Base-by-base conservation (phyloP, 2,797 vertebrate genomes). In the Syngnathus rostellatus region DNA sequence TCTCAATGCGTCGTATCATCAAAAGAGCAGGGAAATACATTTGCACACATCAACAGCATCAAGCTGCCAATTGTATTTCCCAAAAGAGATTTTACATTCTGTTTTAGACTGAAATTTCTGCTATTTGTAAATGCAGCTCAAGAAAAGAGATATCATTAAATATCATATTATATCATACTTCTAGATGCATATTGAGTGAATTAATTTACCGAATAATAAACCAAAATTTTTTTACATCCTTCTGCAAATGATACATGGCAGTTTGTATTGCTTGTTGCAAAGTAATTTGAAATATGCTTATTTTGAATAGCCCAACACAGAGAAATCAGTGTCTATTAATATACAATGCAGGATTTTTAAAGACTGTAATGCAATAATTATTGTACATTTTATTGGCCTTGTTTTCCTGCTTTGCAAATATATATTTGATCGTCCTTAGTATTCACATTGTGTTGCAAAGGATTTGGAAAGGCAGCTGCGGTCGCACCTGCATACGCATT, bases 381-480 rank as follows among this genome's bases (percentile, higher is more conserved):
- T 31, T 5, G 55, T 57, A 55, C 31, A 57, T 57, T 41, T 14
- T 12, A 61, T 17, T 41, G 19, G 10, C 21, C 2, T 2, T 61
- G 19, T 57, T 55, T 55, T n/a, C 16, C 9, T 38, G 37, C 14
- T 19, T 23, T 21, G 3, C 50, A 21, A 51, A 51, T 51, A n/a
- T n/a, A n/a, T 6, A 9, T 2, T 40, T 23, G 6, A 43, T 21
- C 31, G 0, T 31, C 80, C 74, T 87, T 87, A 86, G 77, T 86
- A 91, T 91, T 89, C 84, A 76, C 87, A 82, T 83, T 70, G 77
- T 76, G 87, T 89, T 89, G 90, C 86, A 74, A 90, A 91, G 90
- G 88, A 90, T 91, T 89, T 78, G 80, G 88, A 89, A 89, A 84
- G 90, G 87, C 88, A 92, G 92, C 91, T 94, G 92, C 78, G 88